These are phyloP conservation scores for Gortyna flavago DNA, from an alignment of 2,888 invertebrate genomes.

Conservation along the genomic window DNA sequence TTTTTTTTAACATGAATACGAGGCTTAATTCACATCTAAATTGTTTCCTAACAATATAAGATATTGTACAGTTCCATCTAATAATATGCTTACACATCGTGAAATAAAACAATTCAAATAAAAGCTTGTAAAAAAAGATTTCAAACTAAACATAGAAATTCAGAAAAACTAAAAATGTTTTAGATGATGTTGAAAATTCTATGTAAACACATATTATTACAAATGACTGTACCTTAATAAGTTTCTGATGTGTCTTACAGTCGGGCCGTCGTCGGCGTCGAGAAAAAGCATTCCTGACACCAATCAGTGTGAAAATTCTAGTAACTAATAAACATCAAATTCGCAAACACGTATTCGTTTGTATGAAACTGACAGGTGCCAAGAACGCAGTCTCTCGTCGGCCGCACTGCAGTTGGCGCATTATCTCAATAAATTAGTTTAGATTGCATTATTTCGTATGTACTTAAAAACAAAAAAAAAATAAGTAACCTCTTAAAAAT, in stretches of 20 bases:
- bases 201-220: conserved; percentile 4
- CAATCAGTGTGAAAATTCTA: not conserved
- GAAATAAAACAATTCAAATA: not conserved
- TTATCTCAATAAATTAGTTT: conserved; percentile 13
- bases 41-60: conserved; percentile 27
- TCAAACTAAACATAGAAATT: not conserved
- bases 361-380: not conserved
- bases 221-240: conserved; percentile 8
- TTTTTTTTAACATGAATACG: not conserved
- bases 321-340: not conserved
- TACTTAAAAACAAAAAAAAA: conserved; percentile 26
- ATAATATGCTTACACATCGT: conserved; percentile 16
- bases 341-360: not conserved
- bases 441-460: conserved; percentile 36
- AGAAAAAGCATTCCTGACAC: not conserved
- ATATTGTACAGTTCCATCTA: conserved; percentile 24
- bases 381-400: not conserved
- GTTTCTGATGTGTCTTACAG: conserved; percentile 7
- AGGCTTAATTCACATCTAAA: conserved; percentile 32
- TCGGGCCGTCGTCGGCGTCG: not conserved
- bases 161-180: not conserved
- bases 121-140: not conserved
- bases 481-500: conserved; percentile 6
- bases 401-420: not conserved
- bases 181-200: not conserved